Conservation (phyloP, 2,797 vertebrate species). For the Acomys russatus region DNA sequence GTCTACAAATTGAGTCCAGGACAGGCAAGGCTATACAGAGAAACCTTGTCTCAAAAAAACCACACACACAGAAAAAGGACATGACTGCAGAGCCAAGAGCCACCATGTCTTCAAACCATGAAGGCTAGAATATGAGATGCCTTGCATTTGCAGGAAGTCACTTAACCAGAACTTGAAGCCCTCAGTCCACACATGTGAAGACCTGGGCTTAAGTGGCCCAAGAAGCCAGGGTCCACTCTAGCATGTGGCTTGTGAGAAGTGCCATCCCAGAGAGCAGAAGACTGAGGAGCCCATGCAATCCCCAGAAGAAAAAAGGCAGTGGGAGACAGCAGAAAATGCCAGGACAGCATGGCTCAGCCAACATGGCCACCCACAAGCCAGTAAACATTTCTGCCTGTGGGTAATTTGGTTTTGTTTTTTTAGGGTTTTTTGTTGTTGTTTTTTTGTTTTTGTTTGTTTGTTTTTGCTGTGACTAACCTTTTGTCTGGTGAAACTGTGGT, state of each 20-base stretch:
- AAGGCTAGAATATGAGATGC: neutral
- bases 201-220: neutral
- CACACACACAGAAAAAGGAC: neutral
- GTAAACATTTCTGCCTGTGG: neutral
- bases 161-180: neutral
- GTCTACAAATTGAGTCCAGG: too few relatives aligned
- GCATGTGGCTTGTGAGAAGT: neutral
- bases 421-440: too few relatives aligned
- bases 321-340: neutral
- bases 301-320: neutral
- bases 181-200: neutral
- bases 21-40: too few relatives aligned
- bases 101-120: fast-evolving
- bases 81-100: neutral
- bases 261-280: neutral
- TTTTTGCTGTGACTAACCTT: neutral
- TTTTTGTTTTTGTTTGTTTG: neutral
- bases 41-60: too few relatives aligned
- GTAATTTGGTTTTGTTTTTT: neutral
- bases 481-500: neutral
- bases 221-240: neutral
- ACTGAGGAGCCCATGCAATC: neutral
- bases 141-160: neutral
- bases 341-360: neutral
- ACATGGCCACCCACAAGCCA: neutral